These are phyloP conservation scores for Peromyscus attwateri DNA, from an alignment of 2,797 vertebrate species.

Conservation along the genomic window DNA sequence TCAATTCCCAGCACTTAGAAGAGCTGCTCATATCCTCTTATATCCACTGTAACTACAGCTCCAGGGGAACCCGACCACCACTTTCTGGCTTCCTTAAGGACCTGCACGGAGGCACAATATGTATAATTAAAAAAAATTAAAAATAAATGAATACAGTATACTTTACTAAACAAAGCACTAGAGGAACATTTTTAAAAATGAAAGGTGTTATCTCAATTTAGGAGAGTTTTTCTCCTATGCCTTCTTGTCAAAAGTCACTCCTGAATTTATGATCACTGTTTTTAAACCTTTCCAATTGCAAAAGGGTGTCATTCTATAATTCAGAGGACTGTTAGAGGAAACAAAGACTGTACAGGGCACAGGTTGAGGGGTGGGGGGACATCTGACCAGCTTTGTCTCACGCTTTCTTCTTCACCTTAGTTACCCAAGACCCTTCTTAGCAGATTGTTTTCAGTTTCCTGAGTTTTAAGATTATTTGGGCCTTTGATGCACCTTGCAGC, in stretches of 20 bases:
- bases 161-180: background rate
- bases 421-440: background rate
- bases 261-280: background rate
- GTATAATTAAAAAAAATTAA: background rate
- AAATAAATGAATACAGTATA: background rate
- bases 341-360: background rate
- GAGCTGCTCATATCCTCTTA: background rate
- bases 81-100: background rate
- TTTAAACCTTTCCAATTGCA: background rate
- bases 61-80: background rate
- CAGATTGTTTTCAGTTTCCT: background rate
- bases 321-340: background rate
- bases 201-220: background rate
- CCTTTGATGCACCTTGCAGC: background rate
- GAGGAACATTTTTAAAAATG: background rate
- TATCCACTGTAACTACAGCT: too few species aligned
- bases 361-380: background rate
- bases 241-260: background rate
- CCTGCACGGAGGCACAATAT: background rate
- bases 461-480: background rate
- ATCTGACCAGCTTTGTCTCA: rapidly evolving
- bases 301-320: background rate
- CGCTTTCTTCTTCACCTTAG: background rate
- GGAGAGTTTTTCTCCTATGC: background rate
- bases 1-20: background rate